phyloP scores from a whole-genome alignment of 2,113 vertebrate genomes.

The Chinchilla lanigera region DNA sequence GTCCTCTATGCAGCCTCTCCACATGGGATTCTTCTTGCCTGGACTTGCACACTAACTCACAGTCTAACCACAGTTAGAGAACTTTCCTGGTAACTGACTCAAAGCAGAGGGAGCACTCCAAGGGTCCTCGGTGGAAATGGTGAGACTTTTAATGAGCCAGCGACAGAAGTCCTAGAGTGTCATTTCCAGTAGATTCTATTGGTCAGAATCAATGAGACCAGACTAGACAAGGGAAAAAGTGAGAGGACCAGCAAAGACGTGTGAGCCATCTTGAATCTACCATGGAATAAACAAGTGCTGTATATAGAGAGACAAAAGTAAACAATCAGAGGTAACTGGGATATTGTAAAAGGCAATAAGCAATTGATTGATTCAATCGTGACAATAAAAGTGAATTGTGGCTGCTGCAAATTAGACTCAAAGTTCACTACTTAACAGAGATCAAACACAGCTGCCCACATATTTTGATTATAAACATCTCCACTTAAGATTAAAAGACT shows the following conservation, averaged over 20 bases:
- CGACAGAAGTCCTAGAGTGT: background rate
- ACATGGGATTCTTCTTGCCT: background rate
- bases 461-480: background rate
- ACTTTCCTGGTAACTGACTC: background rate
- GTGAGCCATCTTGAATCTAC: background rate
- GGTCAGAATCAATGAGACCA: background rate
- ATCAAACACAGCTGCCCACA: background rate
- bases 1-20: background rate
- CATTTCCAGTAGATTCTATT: background rate
- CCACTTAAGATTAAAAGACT: background rate
- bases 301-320: background rate
- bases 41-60: background rate
- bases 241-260: background rate
- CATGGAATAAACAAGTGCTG: background rate
- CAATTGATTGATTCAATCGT: background rate
- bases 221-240: background rate
- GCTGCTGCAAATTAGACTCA: background rate
- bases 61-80: background rate
- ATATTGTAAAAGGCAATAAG: background rate
- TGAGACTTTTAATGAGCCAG: background rate
- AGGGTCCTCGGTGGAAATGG: background rate
- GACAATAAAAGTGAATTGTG: background rate
- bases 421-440: background rate
- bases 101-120: background rate
- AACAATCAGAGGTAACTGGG: background rate